Evolutionary conservation across 1,140 invertebrate genomes (phyloP), one percentile per base, ranked within the genome.

Genomic region (Contarinia nasturtii): DNA sequence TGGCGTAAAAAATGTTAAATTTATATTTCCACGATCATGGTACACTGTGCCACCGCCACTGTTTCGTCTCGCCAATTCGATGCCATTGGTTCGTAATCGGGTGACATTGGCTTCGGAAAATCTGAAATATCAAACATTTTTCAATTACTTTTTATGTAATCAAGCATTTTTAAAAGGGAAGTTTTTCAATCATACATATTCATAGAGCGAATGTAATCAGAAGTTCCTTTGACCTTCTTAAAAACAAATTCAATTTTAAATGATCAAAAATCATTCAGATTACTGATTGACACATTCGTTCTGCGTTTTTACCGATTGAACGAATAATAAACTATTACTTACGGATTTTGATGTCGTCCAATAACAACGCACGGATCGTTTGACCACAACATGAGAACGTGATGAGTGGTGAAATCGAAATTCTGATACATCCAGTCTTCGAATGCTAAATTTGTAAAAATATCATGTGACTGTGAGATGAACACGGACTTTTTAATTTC

Each of bases 21-120:
- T 97, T 0, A 97, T 64, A 69, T 94, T 95, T 38, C 91, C 92
- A 50, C 72, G 57, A 65, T 98, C 94, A 65, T 98, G 93, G 64
- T 91, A 98, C 17, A 98, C 91, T n/a, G 90, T 84, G 10, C 91
- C 92, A 49, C 94, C 95, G n/a, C 91, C 93, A 64, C 90, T 95
- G 56, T 90, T 87, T 17, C 93, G 71, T 45, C 94, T 71, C 1
- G 81, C 93, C 15, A 96, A 54, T 2, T 72, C 62, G 40, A 93
- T 75, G 15, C 74, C 75, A 19, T 71, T 65, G 33, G 76, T 70
- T 42, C 70, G 59, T 18, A 82, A 53, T 27, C 66, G 68, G 2
- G 74, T 66, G 0, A 88, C 61, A 60, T 95, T 86, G 2, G 82
- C 79, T 66, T 98, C 94, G 17, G 82, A 59, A 82, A 92, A 98